phyloP scores from a whole-genome alignment of 1,140 invertebrate genomes.

The Campoletis sonorensis region DNA sequence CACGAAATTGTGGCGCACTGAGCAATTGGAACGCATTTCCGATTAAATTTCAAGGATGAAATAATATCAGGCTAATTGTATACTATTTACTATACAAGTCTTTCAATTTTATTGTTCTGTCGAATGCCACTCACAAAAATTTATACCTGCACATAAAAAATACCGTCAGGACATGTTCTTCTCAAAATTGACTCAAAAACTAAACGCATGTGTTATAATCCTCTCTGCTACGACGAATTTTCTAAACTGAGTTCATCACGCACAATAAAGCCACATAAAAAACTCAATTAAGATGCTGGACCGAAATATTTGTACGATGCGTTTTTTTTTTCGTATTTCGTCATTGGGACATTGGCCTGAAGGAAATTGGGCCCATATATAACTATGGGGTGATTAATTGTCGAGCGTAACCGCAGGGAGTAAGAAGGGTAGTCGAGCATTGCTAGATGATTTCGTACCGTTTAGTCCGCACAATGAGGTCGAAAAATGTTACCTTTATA shows the following conservation, averaged over 20 bases:
- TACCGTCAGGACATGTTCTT: too few species aligned
- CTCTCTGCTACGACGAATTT: not conserved
- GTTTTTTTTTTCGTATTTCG: conserved; percentile 47
- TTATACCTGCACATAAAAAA: too few species aligned
- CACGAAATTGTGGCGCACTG: too few species aligned
- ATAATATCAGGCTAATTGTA: too few species aligned
- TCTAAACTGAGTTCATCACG: not conserved
- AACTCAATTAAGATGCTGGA: not conserved
- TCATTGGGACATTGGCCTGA: conserved; percentile 52
- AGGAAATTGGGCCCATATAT: conserved; percentile 57
- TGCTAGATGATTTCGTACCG: conserved; percentile 56
- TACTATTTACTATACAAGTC: too few species aligned
- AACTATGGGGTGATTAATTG: conserved; percentile 59
- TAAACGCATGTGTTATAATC: too few species aligned
- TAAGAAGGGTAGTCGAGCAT: conserved; percentile 52
- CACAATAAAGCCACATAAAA: not conserved
- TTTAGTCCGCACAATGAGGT: conserved; percentile 48
- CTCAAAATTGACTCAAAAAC: too few species aligned
- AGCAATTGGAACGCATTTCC: too few species aligned
- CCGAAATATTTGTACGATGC: not conserved
- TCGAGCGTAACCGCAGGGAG: conserved; percentile 35
- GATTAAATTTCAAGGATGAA: too few species aligned
- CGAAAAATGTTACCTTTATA: conserved; percentile 19
- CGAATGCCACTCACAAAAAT: too few species aligned
- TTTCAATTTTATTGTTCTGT: too few species aligned